phyloP scores from a whole-genome alignment of 2,113 vertebrate genomes.

The Eptesicus fuscus region DNA sequence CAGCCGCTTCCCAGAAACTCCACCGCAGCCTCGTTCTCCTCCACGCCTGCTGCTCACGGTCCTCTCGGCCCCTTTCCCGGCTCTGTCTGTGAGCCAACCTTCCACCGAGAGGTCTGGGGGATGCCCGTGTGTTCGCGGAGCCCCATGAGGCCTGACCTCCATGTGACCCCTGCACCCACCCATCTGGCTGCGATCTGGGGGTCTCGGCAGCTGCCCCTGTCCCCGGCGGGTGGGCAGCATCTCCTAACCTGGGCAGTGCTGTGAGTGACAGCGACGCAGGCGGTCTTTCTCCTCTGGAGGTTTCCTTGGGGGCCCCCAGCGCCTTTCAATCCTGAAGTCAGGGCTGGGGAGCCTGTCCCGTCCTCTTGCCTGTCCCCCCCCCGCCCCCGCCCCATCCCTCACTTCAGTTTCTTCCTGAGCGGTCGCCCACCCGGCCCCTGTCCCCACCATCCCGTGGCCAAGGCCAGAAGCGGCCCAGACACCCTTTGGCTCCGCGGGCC shows the following conservation, averaged over 20 bases:
- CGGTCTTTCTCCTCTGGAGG: neutral
- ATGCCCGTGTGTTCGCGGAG: rapidly evolving
- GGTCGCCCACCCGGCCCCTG: rapidly evolving
- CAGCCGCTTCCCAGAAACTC: neutral
- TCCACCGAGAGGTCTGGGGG: neutral
- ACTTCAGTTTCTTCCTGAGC: neutral
- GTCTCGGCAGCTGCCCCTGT: rapidly evolving
- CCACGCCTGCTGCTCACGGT: rapidly evolving
- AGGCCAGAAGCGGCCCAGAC: rapidly evolving
- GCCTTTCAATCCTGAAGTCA: neutral
- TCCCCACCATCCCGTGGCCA: rapidly evolving
- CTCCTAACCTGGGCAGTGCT: rapidly evolving
- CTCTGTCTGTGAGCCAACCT: neutral
- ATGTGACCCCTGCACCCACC: rapidly evolving
- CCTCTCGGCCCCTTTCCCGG: neutral
- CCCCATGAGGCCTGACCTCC: rapidly evolving
- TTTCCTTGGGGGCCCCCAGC: neutral
- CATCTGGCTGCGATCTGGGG: rapidly evolving
- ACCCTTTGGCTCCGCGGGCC: neutral
- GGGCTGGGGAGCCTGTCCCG: neutral
- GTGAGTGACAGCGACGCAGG: neutral
- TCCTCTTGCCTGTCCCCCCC: neutral
- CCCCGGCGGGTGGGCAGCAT: rapidly evolving
- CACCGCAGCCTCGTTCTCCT: neutral
- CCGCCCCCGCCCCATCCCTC: neutral